Base-by-base conservation (phyloP, 1,140 invertebrate species). In the Cydia fagiglandana region DNA sequence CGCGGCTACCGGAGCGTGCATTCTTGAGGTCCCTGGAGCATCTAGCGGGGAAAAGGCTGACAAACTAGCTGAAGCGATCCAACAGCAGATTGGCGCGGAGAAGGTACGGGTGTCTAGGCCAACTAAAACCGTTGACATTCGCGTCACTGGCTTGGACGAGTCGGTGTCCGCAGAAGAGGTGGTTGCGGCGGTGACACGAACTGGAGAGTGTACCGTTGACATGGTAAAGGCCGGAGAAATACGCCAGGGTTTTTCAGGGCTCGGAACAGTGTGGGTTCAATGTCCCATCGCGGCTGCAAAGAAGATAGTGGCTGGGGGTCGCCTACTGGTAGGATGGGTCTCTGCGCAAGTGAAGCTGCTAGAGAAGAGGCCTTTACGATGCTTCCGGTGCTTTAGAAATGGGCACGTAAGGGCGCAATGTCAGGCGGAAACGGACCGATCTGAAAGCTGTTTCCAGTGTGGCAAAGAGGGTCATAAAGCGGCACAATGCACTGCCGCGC, bases 291-390 rank as follows among this genome's bases (percentile, higher is more conserved):
- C 56, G 4, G 76, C 73, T 9, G 64, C 77, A 0, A 30, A 41
- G 0, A 68, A 78, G 1, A 0, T 83, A 10, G 73, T 68, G 0
- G n/a, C 10, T 1, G n/a, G n/a, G n/a, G n/a, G n/a, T n/a, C n/a
- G n/a, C n/a, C n/a, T n/a, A n/a, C n/a, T n/a, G n/a, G n/a, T n/a
- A n/a, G n/a, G n/a, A n/a, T n/a, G n/a, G n/a, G n/a, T n/a, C n/a
- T n/a, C n/a, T n/a, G n/a, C n/a, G 28, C 2, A 64, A 78, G 13
- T 30, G 76, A 2, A 64, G 80, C 9, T 53, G 6, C 15, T 53
- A n/a, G 30, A 24, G 9, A 73, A 80, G 4, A 75, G 82, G 56
- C 76, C 78, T 1, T 50, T 80, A 24, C 76, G 79, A 6, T 84
- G 82, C 74, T 84, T 76, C 24, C 75, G 78, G 2, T 84, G 50